Percentiles rank a stretch among this genome's conserved stretches.
phyloP scores from a whole-genome alignment of 2,797 vertebrate species.

The Carcharodon carcharias region DNA sequence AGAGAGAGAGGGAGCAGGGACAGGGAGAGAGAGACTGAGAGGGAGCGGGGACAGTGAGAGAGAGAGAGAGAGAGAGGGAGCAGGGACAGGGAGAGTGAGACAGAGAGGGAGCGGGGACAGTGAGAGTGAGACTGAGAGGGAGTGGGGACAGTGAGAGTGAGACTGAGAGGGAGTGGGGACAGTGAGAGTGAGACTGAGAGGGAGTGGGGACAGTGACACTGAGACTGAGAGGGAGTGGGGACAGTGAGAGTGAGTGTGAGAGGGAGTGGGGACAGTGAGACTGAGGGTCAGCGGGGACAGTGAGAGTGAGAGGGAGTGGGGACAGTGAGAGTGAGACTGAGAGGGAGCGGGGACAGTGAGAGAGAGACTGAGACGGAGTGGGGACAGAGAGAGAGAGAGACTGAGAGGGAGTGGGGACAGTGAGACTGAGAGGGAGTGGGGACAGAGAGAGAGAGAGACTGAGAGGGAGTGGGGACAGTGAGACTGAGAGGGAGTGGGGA shows the following conservation, averaged over 20 bases:
- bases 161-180: slow-evolving; percentile 29
- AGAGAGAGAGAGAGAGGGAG: too few species aligned
- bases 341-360: slow-evolving; percentile 1
- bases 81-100: not conserved
- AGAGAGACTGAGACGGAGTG: not conserved
- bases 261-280: slow-evolving; percentile 39
- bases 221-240: too few species aligned
- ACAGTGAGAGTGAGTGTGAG: not conserved
- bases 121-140: not conserved
- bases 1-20: too few species aligned
- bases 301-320: not conserved
- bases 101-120: not conserved
- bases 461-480: too few species aligned
- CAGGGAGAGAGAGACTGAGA: too few species aligned
- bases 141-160: slow-evolving; percentile 43
- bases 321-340: slow-evolving; percentile 40
- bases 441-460: too few species aligned
- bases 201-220: too few species aligned
- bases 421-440: slow-evolving; percentile 13
- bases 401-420: slow-evolving; percentile 36
- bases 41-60: too few species aligned
- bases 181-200: too few species aligned
- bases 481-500: too few species aligned
- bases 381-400: not conserved
- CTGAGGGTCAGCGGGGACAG: too few species aligned